A percentile compares a stretch with the other conserved stretches of the same genome.
phyloP scores from a whole-genome alignment of 2,113 vertebrate genomes.

The Acinonyx jubatus region DNA sequence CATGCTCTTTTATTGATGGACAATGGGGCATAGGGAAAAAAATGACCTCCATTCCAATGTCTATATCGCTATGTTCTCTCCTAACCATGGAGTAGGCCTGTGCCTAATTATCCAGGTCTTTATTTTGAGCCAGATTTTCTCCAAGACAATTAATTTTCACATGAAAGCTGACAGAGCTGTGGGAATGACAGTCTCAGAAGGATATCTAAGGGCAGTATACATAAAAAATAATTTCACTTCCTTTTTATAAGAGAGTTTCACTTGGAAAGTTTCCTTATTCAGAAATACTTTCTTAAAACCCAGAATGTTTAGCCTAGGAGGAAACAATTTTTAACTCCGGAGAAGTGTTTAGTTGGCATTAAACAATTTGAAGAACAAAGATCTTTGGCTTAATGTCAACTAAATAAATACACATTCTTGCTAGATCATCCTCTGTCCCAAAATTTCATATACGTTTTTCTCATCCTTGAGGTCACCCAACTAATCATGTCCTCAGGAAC shows the following conservation, averaged over 20 bases:
- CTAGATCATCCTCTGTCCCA: neutral
- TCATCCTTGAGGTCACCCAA: neutral
- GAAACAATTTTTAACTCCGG: neutral
- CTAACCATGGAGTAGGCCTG: neutral
- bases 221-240: neutral
- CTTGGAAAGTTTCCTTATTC: neutral
- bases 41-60: neutral
- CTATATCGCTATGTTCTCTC: neutral
- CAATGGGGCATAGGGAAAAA: neutral
- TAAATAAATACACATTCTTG: neutral
- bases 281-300: neutral
- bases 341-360: neutral
- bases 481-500: neutral
- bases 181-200: neutral
- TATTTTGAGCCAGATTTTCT: neutral
- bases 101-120: neutral
- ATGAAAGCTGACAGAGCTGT: fast-evolving
- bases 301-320: neutral
- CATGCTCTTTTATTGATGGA: neutral
- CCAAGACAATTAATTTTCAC: neutral
- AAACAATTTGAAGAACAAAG: neutral
- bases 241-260: neutral
- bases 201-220: neutral
- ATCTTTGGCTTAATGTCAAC: neutral
- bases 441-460: neutral